phyloP scores from a whole-genome alignment of 2,797 vertebrate genomes.

The Vipera ursinii region DNA sequence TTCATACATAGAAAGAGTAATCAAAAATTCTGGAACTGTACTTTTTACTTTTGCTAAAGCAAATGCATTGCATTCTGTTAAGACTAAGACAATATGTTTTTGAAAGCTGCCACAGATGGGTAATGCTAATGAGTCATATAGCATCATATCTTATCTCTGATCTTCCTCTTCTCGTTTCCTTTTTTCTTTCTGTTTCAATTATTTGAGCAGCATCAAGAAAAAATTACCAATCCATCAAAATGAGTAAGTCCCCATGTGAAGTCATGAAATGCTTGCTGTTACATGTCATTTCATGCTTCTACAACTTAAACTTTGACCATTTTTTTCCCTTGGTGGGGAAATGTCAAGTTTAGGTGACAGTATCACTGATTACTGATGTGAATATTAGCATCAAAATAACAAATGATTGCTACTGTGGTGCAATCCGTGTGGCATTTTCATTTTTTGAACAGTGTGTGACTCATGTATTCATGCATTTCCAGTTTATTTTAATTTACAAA shows the following conservation, averaged over 20 bases:
- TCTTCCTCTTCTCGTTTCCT: constrained; percentile 77
- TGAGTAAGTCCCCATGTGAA: constrained; percentile 91
- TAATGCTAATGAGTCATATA: constrained; percentile 61
- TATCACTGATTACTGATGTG: constrained; percentile 68
- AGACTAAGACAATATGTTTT: constrained; percentile 65
- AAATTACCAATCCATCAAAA: constrained; percentile 91
- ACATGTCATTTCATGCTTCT: constrained; percentile 87
- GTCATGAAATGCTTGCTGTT: constrained; percentile 82
- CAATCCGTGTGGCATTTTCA: constrained; percentile 58
- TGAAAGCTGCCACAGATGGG: constrained; percentile 57
- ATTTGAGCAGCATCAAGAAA: constrained; percentile 99
- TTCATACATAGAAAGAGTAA: constrained; percentile 34
- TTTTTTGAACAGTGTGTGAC: constrained; percentile 63
- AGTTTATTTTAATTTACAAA: constrained; percentile 50
- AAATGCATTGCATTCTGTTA: constrained; percentile 34
- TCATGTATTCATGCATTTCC: constrained; percentile 50
- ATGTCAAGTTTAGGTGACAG: constrained; percentile 81
- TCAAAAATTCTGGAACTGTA: constrained; percentile 15
- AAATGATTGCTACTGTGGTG: constrained; percentile 62
- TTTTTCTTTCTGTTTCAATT: constrained; percentile 83
- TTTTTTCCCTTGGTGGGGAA: constrained; percentile 77
- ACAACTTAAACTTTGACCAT: constrained; percentile 79
- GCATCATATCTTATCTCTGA: constrained; percentile 72
- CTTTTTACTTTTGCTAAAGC: constrained; percentile 34
- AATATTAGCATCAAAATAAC: constrained; percentile 64